Base-by-base conservation (phyloP, 1,140 invertebrate species). In the Anastatus disparis region DNA sequence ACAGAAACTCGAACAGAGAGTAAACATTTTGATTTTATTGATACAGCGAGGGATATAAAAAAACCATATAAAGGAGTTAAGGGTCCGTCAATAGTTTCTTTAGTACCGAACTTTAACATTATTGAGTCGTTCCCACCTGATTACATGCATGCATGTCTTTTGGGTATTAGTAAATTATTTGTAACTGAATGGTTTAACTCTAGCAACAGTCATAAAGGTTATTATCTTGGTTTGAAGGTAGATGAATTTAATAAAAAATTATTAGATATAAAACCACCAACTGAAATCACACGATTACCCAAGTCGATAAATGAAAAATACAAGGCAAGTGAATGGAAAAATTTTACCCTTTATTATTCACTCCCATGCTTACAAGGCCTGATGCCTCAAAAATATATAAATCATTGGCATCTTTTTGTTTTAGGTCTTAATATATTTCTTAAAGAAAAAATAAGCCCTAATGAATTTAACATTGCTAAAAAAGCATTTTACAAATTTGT, bases 321-420 rank as follows among this genome's bases (percentile, higher is more conserved):
- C 7, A n/a, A n/a, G n/a, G n/a, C n/a, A n/a, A n/a, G n/a, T n/a
- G n/a, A n/a, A n/a, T n/a, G n/a, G n/a, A n/a, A 70, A 31, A 73
- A 48, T 10, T 76, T 71, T 48, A 17, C 44, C 3, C 35, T 75
- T 7, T 58, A 65, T 42, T 74, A 69, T 38, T 69, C 70, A 20
- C n/a, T 74, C 2, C 70, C 65, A 17, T n/a, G 71, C 40, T 29
- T 74, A 22, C 35, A 46, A 29, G 1, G 13, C 15, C 31, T 62
- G 35, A 40, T 71, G 22, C 22, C 24, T 15, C 13, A 71, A 13
- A 22, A 62, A 48, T 70, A 66, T 48, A 15, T 67, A 13, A 13
- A 53, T 3, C 66, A 75, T 52, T 75, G 73, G 65, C 65, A 69
- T 17, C 26, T 66, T n/a, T n/a, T n/a, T n/a, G n/a, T n/a, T n/a